Conservation (phyloP, 1,140 invertebrate species). For the Drosophila melanica region DNA sequence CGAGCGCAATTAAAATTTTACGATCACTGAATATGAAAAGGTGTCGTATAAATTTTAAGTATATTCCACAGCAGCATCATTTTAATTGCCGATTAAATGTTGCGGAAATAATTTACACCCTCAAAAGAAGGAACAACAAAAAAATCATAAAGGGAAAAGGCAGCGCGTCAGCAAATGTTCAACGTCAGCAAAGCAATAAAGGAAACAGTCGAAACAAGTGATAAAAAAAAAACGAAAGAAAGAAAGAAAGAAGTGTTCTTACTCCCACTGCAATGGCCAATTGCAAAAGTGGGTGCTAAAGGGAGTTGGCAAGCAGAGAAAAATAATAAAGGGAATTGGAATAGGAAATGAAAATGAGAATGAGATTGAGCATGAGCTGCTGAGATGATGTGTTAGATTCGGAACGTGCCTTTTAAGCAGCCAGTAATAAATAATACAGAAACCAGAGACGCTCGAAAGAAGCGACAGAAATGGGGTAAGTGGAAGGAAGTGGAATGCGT, state of each 20-base stretch:
- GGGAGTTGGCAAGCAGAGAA: neutral
- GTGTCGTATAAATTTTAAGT: slow-evolving; percentile 42
- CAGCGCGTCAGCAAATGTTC: slow-evolving; percentile 12
- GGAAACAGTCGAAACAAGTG: slow-evolving; percentile 30
- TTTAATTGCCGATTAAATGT: slow-evolving; percentile 47
- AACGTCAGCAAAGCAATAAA: slow-evolving; percentile 26
- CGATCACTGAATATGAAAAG: slow-evolving; percentile 41
- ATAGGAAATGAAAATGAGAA: no score
- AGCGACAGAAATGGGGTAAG: no score
- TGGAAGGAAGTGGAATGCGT: no score
- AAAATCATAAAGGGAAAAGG: slow-evolving; percentile 11
- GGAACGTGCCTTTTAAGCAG: neutral
- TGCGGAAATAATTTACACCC: slow-evolving; percentile 26
- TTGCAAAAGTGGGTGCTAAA: neutral
- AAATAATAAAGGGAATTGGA: no score
- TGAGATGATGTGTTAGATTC: slow-evolving; percentile 1
- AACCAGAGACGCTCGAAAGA: neutral
- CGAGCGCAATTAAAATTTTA: slow-evolving; percentile 46
- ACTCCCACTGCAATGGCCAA: neutral
- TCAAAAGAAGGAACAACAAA: slow-evolving; percentile 4
- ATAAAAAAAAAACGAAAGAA: neutral
- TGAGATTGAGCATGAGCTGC: neutral
- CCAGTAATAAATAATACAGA: slow-evolving; percentile 10
- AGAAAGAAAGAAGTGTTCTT: no score
- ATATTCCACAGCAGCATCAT: slow-evolving; percentile 11